phyloP scores from a whole-genome alignment of 1,140 invertebrate genomes.

The Meloidogyne floridensis region DNA sequence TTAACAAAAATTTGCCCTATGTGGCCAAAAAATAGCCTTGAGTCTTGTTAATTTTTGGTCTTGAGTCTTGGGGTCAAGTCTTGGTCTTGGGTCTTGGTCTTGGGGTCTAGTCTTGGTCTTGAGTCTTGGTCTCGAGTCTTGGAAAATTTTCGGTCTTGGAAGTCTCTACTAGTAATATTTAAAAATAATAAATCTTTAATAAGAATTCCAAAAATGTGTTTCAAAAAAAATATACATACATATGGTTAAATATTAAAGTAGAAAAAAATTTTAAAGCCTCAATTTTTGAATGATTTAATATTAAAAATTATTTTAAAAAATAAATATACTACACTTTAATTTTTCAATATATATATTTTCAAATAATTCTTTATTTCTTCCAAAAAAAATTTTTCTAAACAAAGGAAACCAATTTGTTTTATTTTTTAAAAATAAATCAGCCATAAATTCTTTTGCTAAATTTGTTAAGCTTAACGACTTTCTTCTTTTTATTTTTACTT shows the following conservation, averaged over 20 bases:
- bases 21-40: too few species aligned
- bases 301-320: too few species aligned
- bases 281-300: neutral
- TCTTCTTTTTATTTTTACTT: neutral
- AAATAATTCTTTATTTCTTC: neutral
- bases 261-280: neutral
- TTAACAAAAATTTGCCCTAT: too few species aligned
- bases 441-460: neutral
- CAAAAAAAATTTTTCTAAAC: neutral
- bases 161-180: too few species aligned
- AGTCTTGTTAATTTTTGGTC: too few species aligned
- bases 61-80: too few species aligned
- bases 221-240: neutral
- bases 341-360: too few species aligned
- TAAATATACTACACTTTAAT: too few species aligned
- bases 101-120: too few species aligned
- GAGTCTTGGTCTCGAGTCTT: too few species aligned
- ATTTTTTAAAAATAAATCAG: constrained; percentile 10
- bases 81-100: too few species aligned
- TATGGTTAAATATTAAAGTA: neutral
- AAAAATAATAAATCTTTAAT: neutral
- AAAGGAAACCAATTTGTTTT: neutral
- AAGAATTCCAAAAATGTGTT: constrained; percentile 7
- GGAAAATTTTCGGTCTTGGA: too few species aligned
- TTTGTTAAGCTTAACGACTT: neutral